Percentiles rank a stretch among this genome's conserved stretches.
Conservation (phyloP, 1,140 invertebrate genomes). For the Drosophila athabasca region DNA sequence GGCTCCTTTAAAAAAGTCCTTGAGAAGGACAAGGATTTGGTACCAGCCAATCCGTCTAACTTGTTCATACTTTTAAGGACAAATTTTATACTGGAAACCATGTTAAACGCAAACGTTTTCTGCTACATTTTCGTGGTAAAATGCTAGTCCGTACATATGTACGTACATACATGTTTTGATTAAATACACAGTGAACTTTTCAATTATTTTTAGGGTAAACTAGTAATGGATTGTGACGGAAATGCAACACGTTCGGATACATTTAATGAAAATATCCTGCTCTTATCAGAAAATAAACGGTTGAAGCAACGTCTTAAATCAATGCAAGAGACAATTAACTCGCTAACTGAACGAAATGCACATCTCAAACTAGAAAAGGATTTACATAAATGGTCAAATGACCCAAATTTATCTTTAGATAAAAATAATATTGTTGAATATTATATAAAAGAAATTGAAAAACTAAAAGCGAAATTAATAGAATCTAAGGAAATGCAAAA, state of each 20-base stretch:
- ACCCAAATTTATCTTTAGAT: slow-evolving; percentile 84
- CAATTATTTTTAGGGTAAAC: slow-evolving; percentile 88
- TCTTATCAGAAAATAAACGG: slow-evolving; percentile 94
- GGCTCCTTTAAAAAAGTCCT: no score
- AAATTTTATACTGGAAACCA: no score
- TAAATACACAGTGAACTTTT: no score
- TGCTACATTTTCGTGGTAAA: no score
- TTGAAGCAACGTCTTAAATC: slow-evolving; percentile 95
- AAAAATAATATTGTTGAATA: slow-evolving; percentile 90
- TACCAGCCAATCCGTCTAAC: no score
- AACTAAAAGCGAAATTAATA: slow-evolving; percentile 92
- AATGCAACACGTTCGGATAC: slow-evolving; percentile 95
- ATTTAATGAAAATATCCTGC: slow-evolving; percentile 97
- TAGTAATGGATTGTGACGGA: slow-evolving; percentile 93
- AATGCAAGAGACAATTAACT: slow-evolving; percentile 96
- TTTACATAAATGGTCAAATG: slow-evolving; percentile 87
- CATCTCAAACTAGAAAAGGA: slow-evolving; percentile 92
- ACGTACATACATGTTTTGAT: no score
- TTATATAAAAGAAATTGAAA: slow-evolving; percentile 96
- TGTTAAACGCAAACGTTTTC: no score
- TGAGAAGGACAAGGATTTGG: no score
- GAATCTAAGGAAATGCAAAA: slow-evolving; percentile 95
- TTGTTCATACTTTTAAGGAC: no score
- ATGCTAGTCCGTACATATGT: no score
- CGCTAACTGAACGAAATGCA: slow-evolving; percentile 91